These are phyloP conservation scores for Plectrocnemia conspersa DNA, from an alignment of 1,140 invertebrate genomes.

Conservation along the genomic window DNA sequence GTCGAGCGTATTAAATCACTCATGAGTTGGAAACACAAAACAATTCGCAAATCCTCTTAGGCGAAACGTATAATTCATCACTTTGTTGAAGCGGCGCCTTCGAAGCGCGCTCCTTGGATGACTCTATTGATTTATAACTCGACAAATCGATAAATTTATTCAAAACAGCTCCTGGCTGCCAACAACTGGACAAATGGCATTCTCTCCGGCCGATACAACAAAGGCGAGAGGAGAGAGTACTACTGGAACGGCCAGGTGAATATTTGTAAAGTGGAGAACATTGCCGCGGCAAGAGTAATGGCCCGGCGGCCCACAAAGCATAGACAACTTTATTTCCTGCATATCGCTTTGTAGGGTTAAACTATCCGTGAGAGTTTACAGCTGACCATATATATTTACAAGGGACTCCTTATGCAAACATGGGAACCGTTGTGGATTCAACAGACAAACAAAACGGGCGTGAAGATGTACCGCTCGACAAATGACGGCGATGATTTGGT, in stretches of 20 bases:
- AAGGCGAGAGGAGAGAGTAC: no score
- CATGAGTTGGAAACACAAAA: no score
- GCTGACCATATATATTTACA: slow-evolving; percentile 26
- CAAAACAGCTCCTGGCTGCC: not conserved
- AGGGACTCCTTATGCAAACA: slow-evolving; percentile 21
- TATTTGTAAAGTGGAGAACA: slow-evolving; percentile 15
- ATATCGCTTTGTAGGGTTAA: slow-evolving; percentile 28
- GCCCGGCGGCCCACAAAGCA: slow-evolving; percentile 12
- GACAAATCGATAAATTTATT: not conserved
- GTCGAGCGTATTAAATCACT: no score
- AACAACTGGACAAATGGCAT: not conserved
- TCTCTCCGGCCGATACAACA: slow-evolving; percentile 1
- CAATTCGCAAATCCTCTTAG: no score
- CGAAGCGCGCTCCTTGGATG: not conserved
- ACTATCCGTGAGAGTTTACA: slow-evolving; percentile 29
- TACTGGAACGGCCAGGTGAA: slow-evolving; percentile 3
- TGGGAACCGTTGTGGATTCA: no score
- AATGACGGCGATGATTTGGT: no score
- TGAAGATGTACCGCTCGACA: no score
- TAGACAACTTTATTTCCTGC: slow-evolving; percentile 29
- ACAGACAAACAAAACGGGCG: no score
- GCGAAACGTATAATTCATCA: no score
- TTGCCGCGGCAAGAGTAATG: slow-evolving; percentile 18
- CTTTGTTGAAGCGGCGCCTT: slow-evolving; percentile 11
- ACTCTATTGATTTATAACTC: not conserved